A percentile compares a stretch with the other conserved stretches of the same genome.
These are phyloP conservation scores for Lerista edwardsae DNA, from an alignment of 2,797 vertebrate species.

Conservation along the genomic window DNA sequence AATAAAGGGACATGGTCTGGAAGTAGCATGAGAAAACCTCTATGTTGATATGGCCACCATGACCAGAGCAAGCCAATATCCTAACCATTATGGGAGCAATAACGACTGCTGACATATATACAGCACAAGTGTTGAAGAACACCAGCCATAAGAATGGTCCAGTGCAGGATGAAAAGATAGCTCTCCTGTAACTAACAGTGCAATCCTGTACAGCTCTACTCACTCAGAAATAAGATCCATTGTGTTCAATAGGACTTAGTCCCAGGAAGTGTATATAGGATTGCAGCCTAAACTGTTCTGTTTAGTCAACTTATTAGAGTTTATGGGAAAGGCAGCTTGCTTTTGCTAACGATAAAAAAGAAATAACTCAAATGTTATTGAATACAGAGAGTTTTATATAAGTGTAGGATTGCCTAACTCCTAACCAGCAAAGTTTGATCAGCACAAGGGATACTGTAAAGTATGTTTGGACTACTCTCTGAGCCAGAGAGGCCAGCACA, in stretches of 20 bases:
- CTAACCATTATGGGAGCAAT: not conserved
- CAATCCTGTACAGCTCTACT: no score
- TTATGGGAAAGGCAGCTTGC: constrained; percentile 36
- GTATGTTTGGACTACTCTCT: no score
- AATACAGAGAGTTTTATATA: constrained; percentile 59
- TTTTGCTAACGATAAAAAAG: constrained; percentile 49
- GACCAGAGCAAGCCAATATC: not conserved
- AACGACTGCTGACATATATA: no score
- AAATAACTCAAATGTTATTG: no score
- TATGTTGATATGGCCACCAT: not conserved
- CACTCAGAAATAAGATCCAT: no score
- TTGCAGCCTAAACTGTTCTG: not conserved
- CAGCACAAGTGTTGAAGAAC: not conserved
- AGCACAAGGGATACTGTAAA: no score
- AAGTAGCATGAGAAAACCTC: not conserved
- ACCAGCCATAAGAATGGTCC: no score
- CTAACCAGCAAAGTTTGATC: no score
- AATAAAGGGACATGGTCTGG: not conserved
- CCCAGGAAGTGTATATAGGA: no score
- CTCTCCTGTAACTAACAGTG: not conserved
- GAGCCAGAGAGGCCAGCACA: no score
- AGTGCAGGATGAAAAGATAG: not conserved
- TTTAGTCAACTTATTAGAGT: constrained; percentile 30
- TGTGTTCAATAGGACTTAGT: no score
- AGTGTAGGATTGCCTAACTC: no score